Evolutionary conservation across 2,113 vertebrate species (phyloP).

Genomic region (Melierax canorus): DNA sequence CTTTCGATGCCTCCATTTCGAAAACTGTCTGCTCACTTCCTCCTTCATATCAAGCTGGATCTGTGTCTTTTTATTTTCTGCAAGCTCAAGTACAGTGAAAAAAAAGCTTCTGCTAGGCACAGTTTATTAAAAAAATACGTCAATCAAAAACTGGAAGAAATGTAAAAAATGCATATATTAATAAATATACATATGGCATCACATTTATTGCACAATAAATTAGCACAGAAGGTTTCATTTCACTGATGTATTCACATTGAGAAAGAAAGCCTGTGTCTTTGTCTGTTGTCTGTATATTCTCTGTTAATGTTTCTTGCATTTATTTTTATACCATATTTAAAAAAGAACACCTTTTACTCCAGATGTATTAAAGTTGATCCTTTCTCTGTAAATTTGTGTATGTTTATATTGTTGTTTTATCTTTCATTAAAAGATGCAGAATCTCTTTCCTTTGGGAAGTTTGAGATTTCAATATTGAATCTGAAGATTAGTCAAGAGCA

Average conservation of each 20-base stretch:
- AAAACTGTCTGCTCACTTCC: constrained; percentile 76
- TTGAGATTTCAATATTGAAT: constrained; percentile 57
- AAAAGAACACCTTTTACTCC: constrained; percentile 90
- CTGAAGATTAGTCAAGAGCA: constrained; percentile 23
- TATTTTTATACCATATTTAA: constrained; percentile 99
- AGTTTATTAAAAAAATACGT: constrained; percentile 72
- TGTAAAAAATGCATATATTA: constrained; percentile 73
- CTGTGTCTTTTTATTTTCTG: constrained; percentile 75
- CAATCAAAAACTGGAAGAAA: constrained; percentile 83
- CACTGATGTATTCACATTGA: constrained; percentile 81
- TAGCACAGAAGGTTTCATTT: constrained; percentile 85
- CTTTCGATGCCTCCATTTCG: constrained; percentile 75
- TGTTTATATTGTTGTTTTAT: constrained; percentile 84
- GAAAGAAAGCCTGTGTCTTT: constrained; percentile 74
- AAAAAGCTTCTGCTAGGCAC: constrained; percentile 74
- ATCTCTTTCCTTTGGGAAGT: constrained; percentile 72
- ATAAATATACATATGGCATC: constrained; percentile 82
- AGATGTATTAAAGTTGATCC: constrained; percentile 89
- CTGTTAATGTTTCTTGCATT: constrained; percentile 89
- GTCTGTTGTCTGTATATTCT: constrained; percentile 85
- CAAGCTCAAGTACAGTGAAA: constrained; percentile 80
- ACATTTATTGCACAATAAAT: constrained; percentile 86
- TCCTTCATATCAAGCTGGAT: constrained; percentile 77
- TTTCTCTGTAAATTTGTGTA: constrained; percentile 89
- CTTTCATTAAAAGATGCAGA: constrained; percentile 84